These are phyloP conservation scores for Gallinago solitaria DNA, from an alignment of 2,797 vertebrate genomes.

Conservation along the genomic window DNA sequence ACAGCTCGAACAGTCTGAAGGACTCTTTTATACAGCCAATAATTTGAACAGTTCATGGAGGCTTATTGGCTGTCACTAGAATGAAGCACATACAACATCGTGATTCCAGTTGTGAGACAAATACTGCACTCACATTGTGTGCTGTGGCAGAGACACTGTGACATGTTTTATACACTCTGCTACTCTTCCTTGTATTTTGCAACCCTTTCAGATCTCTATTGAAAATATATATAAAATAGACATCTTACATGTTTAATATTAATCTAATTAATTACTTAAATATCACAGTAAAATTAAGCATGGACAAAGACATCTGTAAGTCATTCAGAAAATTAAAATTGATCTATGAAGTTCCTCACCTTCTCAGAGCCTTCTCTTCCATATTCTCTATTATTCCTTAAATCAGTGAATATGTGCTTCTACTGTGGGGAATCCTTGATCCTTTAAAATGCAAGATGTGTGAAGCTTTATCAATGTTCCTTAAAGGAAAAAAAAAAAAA, in stretches of 20 bases:
- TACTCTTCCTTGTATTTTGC: background rate
- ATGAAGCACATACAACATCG: background rate
- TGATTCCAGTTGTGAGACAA: background rate
- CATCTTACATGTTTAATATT: background rate
- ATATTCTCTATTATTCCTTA: background rate
- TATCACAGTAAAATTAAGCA: background rate
- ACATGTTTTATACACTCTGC: background rate
- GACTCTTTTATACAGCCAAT: background rate
- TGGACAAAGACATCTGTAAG: background rate
- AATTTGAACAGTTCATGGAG: background rate
- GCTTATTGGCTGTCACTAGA: background rate
- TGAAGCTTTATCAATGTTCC: slow-evolving; percentile 28
- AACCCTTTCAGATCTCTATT: background rate
- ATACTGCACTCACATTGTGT: background rate
- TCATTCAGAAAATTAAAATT: background rate
- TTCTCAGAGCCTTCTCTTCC: background rate
- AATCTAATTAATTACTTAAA: background rate
- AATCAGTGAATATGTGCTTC: background rate
- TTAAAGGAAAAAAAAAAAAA: slow-evolving; percentile 1
- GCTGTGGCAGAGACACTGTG: background rate
- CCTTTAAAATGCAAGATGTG: slow-evolving; percentile 2
- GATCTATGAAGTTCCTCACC: background rate
- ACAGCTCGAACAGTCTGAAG: background rate
- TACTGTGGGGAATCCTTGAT: background rate
- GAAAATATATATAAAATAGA: background rate